A percentile compares a stretch with the other conserved stretches of the same genome.
These are phyloP conservation scores for Dryocosmus kuriphilus DNA, from an alignment of 2,888 invertebrate genomes.

Conservation along the genomic window DNA sequence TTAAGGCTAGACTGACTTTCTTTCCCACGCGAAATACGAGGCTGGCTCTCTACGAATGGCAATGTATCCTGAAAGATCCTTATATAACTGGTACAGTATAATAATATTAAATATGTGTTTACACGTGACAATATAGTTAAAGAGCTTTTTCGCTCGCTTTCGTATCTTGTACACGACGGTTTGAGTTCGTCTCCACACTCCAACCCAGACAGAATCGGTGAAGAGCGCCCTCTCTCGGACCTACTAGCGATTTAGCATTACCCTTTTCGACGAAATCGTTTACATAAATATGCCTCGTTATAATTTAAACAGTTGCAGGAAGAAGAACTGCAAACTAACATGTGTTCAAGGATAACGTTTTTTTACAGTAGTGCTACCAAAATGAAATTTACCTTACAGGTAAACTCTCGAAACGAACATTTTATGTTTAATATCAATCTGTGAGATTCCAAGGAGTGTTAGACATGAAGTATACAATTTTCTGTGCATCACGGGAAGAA, in stretches of 20 bases:
- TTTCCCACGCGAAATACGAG: background rate
- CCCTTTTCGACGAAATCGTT: background rate
- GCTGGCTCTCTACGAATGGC: conserved; percentile 54
- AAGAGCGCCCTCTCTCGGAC: background rate
- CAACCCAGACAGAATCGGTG: conserved; percentile 30
- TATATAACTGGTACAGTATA: conserved; percentile 67
- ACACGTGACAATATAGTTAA: conserved; percentile 67
- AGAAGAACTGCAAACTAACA: background rate
- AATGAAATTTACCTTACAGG: background rate
- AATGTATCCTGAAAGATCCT: conserved; percentile 71
- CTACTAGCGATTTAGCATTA: background rate
- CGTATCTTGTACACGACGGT: conserved; percentile 53
- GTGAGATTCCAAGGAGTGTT: background rate
- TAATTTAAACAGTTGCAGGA: background rate
- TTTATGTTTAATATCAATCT: background rate
- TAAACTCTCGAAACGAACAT: background rate
- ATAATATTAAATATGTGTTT: conserved; percentile 64
- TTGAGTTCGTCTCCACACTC: conserved; percentile 64
- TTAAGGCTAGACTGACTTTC: background rate
- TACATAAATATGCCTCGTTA: background rate
- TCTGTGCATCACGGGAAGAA: background rate
- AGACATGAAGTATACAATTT: background rate
- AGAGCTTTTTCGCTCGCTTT: conserved; percentile 55
- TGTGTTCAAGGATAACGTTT: background rate
- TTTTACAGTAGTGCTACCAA: background rate